Evolutionary conservation across 2,797 vertebrate species (phyloP), one percentile per base, ranked within the genome.

Genomic region (Petrocephalus sullivani): DNA sequence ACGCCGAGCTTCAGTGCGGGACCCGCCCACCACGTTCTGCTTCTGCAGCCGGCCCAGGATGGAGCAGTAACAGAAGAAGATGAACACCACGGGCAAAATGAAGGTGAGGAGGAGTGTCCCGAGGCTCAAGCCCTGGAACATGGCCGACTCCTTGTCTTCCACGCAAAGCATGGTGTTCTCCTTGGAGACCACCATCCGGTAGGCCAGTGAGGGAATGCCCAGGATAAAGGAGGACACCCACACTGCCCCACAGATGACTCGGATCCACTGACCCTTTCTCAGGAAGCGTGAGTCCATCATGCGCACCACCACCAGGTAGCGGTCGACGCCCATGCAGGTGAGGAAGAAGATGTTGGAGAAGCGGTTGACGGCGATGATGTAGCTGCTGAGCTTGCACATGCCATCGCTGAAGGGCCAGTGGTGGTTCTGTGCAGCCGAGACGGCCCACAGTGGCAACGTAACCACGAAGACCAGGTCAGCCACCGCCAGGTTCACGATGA

Each of bases 261-360:
- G 89, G 0, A 93, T 87, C 89, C 95, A 95, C 56, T 85, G 64
- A 6, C 88, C 95, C 21, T 93, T 95, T 58, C 96, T 93, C 21
- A 93, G 90, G 85, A 91, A 90, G 61, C 93, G 94, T 0, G 95
- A 95, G 57, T 95, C 95, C 92, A 96, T 93, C 87, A 94, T 93
- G 10, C 93, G 95, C 87, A 95, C 96, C 87, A 98, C 95, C 0
- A 96, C 96, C 90, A 98, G 92, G 92, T 97, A 97, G 87, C 97
- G 97, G 89, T 98, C 97, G 53, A 97, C 90, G 4, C 97, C 97
- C 96, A 98, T 96, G 92, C 96, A 96, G 0, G 96, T 96, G 89
- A 98, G 96, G 87, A 98, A 97, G 90, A 96, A 95, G 89, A 97
- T 96, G 92, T 97, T 97, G 89, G 97, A 97, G 93, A 96, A 96